phyloP scores from a whole-genome alignment of 2,888 invertebrate genomes.

The Formica aserva region DNA sequence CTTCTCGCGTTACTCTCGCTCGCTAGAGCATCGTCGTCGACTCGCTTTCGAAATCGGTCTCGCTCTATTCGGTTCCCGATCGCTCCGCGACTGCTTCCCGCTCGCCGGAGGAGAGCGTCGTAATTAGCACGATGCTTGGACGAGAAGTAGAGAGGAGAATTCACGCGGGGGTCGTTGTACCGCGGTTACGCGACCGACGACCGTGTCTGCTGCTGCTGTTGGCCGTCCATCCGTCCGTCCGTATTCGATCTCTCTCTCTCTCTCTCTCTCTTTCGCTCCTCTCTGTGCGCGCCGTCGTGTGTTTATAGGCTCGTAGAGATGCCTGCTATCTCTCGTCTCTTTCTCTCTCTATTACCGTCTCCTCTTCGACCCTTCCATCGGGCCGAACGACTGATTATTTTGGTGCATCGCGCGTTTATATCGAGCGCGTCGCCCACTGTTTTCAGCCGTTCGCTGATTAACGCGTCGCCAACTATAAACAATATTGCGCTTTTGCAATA shows the following conservation, averaged over 20 bases:
- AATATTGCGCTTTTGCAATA: constrained; percentile 24
- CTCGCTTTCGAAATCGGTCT: constrained; percentile 23
- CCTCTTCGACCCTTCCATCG: constrained; percentile 27
- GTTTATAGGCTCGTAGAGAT: constrained; percentile 72
- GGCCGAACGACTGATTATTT: constrained; percentile 49
- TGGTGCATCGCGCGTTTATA: constrained; percentile 45
- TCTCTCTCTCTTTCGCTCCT: background rate
- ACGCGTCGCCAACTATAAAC: constrained; percentile 42
- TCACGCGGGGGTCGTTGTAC: constrained; percentile 80
- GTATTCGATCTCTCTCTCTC: constrained; percentile 24
- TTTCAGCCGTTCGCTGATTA: constrained; percentile 48
- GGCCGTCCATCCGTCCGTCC: constrained; percentile 32
- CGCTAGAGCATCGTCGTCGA: background rate
- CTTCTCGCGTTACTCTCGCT: background rate
- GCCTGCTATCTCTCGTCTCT: constrained; percentile 43
- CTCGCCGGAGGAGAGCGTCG: constrained; percentile 43
- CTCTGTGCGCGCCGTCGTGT: constrained; percentile 35
- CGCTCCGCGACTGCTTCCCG: background rate
- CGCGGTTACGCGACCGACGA: constrained; percentile 80
- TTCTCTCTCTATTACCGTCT: background rate
- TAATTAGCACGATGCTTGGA: constrained; percentile 66
- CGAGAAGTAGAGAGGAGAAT: constrained; percentile 61
- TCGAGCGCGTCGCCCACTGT: constrained; percentile 46
- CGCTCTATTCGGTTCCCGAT: constrained; percentile 20
- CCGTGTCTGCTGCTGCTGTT: constrained; percentile 67